A percentile compares a stretch with the other conserved stretches of the same genome.
Evolutionary conservation across 2,113 vertebrate species (phyloP).

Genomic region (Anolis sagrei): DNA sequence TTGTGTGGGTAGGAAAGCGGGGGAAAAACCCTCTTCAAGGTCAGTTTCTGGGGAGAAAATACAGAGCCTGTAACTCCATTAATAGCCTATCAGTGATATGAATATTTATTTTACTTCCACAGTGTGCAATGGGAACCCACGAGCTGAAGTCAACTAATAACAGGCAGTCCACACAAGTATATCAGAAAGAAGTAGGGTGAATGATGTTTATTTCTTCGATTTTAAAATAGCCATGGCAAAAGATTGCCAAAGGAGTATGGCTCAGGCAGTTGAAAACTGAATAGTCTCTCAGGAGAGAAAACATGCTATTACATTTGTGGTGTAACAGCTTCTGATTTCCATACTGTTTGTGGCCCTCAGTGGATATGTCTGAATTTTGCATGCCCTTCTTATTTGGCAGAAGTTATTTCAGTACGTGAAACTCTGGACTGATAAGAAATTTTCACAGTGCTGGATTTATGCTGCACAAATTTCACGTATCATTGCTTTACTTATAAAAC

Average conservation of each 20-base stretch:
- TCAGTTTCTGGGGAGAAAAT: conserved; percentile 77
- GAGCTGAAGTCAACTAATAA: conserved; percentile 80
- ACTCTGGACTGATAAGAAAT: too few relatives aligned
- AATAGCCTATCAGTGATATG: conserved; percentile 78
- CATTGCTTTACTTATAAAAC: too few relatives aligned
- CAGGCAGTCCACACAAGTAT: conserved; percentile 66
- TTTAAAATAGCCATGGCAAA: conserved; percentile 37
- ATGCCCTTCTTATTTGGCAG: too few relatives aligned
- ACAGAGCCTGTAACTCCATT: conserved; percentile 76
- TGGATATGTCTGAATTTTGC: too few relatives aligned
- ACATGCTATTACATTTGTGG: not conserved
- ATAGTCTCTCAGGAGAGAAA: not conserved
- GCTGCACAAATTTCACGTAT: too few relatives aligned
- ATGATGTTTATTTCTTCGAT: conserved; percentile 3
- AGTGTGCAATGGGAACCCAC: conserved; percentile 71
- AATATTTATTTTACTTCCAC: conserved; percentile 82
- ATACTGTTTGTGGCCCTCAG: too few relatives aligned
- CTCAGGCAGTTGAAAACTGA: not conserved
- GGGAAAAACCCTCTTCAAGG: conserved; percentile 82
- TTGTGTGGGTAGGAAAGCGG: conserved; percentile 66
- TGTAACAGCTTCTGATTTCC: not conserved
- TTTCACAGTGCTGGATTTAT: too few relatives aligned
- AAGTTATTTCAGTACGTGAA: too few relatives aligned
- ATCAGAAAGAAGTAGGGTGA: not conserved
- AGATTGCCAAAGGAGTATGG: not conserved